phyloP scores from a whole-genome alignment of 2,888 invertebrate genomes.

The Cephus nigrinus region DNA sequence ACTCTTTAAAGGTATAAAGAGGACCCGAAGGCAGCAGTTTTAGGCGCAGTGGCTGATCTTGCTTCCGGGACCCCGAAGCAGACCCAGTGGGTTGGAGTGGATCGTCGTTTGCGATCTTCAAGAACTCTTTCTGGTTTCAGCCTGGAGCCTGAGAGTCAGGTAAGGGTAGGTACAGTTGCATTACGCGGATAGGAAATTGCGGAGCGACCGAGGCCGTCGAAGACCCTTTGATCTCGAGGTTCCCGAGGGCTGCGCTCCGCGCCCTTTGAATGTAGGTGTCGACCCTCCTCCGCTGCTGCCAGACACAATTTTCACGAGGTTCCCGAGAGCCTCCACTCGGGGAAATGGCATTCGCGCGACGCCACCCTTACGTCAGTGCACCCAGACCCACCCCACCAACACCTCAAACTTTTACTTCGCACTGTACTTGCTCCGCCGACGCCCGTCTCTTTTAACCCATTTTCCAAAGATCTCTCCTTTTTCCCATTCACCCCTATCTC shows the following conservation, averaged over 20 bases:
- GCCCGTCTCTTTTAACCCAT: background rate
- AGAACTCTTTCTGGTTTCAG: background rate
- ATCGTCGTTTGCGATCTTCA: background rate
- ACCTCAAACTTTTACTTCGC: background rate
- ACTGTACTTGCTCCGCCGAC: background rate
- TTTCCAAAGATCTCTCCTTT: background rate
- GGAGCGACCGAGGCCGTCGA: constrained; percentile 25
- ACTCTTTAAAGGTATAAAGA: background rate
- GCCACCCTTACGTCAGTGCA: background rate
- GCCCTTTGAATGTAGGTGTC: constrained; percentile 55
- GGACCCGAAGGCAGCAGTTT: background rate
- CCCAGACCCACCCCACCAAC: background rate
- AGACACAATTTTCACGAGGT: constrained; percentile 60
- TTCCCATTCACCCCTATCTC: too few species aligned
- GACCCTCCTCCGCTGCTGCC: constrained; percentile 53
- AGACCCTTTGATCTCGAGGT: constrained; percentile 54
- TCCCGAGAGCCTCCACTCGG: constrained; percentile 19
- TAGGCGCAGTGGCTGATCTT: background rate
- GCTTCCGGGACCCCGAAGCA: background rate
- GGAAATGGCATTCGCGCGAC: constrained; percentile 22
- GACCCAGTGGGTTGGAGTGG: background rate
- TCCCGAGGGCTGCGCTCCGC: constrained; percentile 39
- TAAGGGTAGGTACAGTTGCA: constrained; percentile 7
- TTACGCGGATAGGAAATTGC: constrained; percentile 15
- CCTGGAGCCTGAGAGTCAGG: background rate